A percentile compares a stretch with the other conserved stretches of the same genome.
Evolutionary conservation across 1,140 invertebrate species (phyloP).

Genomic region (Fragariocoptes setiger): DNA sequence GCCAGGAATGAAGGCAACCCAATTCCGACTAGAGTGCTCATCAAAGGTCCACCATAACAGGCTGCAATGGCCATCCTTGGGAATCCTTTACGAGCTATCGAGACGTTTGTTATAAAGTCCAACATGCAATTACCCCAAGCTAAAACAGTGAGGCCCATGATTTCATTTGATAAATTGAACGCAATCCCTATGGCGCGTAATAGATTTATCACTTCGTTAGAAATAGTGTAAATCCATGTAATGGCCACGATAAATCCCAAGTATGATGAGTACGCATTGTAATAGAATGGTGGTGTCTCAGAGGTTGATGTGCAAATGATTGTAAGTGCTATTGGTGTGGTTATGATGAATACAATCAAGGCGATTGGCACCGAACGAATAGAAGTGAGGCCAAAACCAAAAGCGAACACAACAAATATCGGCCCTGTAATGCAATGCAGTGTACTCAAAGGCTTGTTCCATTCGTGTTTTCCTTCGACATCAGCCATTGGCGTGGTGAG

Average conservation of each 20-base stretch:
- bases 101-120: conserved; percentile 29
- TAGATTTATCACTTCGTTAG: conserved; percentile 30
- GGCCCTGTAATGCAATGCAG: conserved; percentile 7
- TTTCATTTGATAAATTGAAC: conserved; percentile 26
- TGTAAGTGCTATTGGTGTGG: background rate
- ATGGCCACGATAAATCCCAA: conserved; percentile 25
- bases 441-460: conserved; percentile 5
- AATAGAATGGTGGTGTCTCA: conserved; percentile 5
- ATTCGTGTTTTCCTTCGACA: conserved; percentile 5
- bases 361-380: background rate
- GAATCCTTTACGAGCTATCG: conserved; percentile 28
- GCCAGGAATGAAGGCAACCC: background rate
- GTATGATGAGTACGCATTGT: conserved; percentile 5
- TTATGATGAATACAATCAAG: conserved; percentile 1
- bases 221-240: conserved; percentile 29
- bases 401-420: conserved; percentile 2
- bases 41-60: conserved; percentile 32
- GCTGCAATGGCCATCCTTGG: conserved; percentile 32
- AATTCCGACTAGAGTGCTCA: conserved; percentile 19
- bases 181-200: conserved; percentile 26
- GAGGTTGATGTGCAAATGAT: conserved; percentile 4
- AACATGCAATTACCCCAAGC: conserved; percentile 33
- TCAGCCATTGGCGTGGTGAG: conserved; percentile 7
- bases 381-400: conserved; percentile 1
- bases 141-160: conserved; percentile 31